phyloP scores from a whole-genome alignment of 2,797 vertebrate species.

The Characodon lateralis region DNA sequence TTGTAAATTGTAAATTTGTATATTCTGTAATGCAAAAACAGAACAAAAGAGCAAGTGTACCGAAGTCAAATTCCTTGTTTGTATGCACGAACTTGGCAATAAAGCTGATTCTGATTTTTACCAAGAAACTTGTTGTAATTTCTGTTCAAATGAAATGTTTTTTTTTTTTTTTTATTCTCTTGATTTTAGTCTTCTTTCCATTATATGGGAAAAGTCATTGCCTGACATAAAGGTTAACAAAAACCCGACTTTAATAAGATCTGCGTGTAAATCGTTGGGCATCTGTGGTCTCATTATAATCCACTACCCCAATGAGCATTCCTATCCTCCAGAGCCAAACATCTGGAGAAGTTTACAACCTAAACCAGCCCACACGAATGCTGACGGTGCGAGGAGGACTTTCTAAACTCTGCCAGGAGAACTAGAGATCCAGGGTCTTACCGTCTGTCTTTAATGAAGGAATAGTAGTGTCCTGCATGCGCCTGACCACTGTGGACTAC shows the following conservation, averaged over 20 bases:
- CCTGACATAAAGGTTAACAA: not conserved
- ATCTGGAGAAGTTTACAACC: slow-evolving; percentile 73
- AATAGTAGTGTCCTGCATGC: slow-evolving; percentile 98
- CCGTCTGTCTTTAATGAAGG: slow-evolving; percentile 98
- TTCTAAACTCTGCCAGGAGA: slow-evolving; percentile 30
- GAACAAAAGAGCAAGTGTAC: too few relatives aligned
- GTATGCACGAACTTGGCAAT: too few relatives aligned
- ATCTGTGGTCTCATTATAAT: slow-evolving; percentile 50
- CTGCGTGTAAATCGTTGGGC: slow-evolving; percentile 11
- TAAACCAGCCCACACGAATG: slow-evolving; percentile 36
- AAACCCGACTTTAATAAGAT: not conserved
- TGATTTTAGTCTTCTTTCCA: not conserved
- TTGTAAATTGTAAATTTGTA: too few relatives aligned
- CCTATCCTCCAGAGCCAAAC: slow-evolving; percentile 55
- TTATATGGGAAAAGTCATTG: not conserved
- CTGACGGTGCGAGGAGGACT: slow-evolving; percentile 45
- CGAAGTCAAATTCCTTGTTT: too few relatives aligned
- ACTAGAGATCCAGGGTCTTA: slow-evolving; percentile 67
- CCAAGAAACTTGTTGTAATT: not conserved
- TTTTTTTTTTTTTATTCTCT: not conserved
- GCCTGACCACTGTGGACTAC: slow-evolving; percentile 99
- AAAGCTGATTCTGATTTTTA: too few relatives aligned
- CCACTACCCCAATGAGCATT: slow-evolving; percentile 47
- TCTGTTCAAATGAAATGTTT: not conserved
- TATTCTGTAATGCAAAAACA: too few relatives aligned